These are phyloP conservation scores for Galerucella nymphaeae DNA, from an alignment of 2,888 invertebrate genomes.

Conservation along the genomic window DNA sequence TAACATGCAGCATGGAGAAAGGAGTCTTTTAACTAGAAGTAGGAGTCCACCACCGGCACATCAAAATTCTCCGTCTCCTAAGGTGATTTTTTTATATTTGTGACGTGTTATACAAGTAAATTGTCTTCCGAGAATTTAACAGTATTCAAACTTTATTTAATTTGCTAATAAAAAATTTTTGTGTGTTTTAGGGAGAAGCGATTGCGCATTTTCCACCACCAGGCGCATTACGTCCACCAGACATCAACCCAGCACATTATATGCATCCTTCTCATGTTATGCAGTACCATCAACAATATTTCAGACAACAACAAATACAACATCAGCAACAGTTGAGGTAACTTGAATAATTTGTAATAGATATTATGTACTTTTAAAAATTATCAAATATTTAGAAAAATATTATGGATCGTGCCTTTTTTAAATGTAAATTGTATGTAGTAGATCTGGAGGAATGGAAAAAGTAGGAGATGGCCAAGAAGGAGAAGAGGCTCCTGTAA, in stretches of 20 bases:
- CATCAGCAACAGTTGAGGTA: conserved; percentile 60
- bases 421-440: neutral
- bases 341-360: conserved; percentile 5
- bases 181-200: conserved; percentile 68
- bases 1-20: conserved; percentile 70
- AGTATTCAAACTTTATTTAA: no score
- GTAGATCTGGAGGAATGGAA: conserved; percentile 61
- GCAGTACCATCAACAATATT: conserved; percentile 68
- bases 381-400: no score
- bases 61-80: conserved; percentile 75
- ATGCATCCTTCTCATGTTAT: conserved; percentile 68
- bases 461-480: conserved; percentile 61
- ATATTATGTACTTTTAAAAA: conserved; percentile 7
- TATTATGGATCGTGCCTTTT: no score
- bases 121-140: no score
- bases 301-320: conserved; percentile 61
- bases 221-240: conserved; percentile 61
- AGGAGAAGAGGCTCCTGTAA: conserved; percentile 65
- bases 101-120: no score
- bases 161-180: neutral
- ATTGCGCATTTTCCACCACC: conserved; percentile 67
- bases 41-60: conserved; percentile 89
- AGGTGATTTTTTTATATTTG: conserved; percentile 45
- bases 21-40: conserved; percentile 62
- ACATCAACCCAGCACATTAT: conserved; percentile 67